phyloP scores from a whole-genome alignment of 2,113 vertebrate species.

The Nothocercus julius region DNA sequence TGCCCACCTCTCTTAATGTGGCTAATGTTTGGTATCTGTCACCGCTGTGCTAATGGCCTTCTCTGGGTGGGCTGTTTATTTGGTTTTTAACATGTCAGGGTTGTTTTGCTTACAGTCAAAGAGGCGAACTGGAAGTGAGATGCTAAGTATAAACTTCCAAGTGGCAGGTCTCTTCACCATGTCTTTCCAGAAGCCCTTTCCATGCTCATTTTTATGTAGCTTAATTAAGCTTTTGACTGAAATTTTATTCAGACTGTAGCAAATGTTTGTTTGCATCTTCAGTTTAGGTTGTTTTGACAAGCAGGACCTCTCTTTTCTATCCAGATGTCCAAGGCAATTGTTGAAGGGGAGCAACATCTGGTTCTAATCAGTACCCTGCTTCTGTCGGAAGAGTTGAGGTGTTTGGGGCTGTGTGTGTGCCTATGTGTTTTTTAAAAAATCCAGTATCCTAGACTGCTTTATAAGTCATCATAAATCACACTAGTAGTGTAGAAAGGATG shows the following conservation, averaged over 20 bases:
- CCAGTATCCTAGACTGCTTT: background rate
- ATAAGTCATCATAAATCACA: background rate
- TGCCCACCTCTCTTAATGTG: background rate
- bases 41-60: background rate
- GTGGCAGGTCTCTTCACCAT: background rate
- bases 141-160: background rate
- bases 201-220: background rate
- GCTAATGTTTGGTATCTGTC: constrained; percentile 35
- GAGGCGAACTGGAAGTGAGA: background rate
- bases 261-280: background rate
- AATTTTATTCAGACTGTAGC: background rate
- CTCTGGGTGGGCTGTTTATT: constrained; percentile 24
- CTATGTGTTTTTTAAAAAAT: background rate
- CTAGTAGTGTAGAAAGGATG: background rate
- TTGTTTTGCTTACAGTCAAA: constrained; percentile 27
- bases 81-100: background rate
- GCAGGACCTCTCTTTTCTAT: background rate
- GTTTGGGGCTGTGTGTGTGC: background rate
- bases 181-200: background rate
- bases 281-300: background rate
- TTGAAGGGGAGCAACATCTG: background rate
- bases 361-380: background rate
- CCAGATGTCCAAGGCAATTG: background rate
- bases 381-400: background rate
- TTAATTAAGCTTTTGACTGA: background rate